Evolutionary conservation across 2,113 vertebrate genomes (phyloP), one percentile per base, ranked within the genome.

Genomic region (Colossoma macropomum): DNA sequence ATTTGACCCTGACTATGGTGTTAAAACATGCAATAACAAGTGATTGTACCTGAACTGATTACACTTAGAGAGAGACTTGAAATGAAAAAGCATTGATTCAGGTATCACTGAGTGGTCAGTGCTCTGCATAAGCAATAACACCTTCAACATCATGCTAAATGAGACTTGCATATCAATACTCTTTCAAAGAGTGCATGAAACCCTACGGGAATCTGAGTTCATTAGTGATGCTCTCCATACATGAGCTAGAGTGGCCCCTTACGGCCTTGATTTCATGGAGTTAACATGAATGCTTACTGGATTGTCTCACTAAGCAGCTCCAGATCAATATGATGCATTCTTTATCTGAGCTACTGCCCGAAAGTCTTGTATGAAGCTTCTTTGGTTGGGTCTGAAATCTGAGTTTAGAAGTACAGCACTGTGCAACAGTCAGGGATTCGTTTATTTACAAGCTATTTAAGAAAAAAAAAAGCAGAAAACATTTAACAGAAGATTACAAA

Each of bases 71-170:
- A 77, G 32, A 4, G 28, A 16, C 41, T 56, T 41, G 52, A 77
- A 59, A 28, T 48, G n/a, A 72, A 81, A 85, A 85, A 11, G 13
- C 79, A 38, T 77, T 62, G 79, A 69, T 81, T 76, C 63, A 74
- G 72, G 45, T 70, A 60, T 54, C 74, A 62, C 77, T n/a, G 66
- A 77, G 59, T 25, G 48, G 76, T 68, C 34, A 17, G 45, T 77
- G 23, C 56, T 19, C 54, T 21, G 56, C 73, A 77, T 63, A 52
- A 75, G 52, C 63, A 75, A 25, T 69, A 4, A 4, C 66, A 81
- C 72, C 73, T 30, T 6, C n/a, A 23, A 50, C 45, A 68, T 21
- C 66, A 27, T 17, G 19, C 41, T 6, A 72, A 50, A 75, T 50
- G 65, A 63, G 38, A 81, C 71, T n/a, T 71, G 56, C 65, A 81